Conservation (phyloP, 2,797 vertebrate species). For the Xerus rutilus region DNA sequence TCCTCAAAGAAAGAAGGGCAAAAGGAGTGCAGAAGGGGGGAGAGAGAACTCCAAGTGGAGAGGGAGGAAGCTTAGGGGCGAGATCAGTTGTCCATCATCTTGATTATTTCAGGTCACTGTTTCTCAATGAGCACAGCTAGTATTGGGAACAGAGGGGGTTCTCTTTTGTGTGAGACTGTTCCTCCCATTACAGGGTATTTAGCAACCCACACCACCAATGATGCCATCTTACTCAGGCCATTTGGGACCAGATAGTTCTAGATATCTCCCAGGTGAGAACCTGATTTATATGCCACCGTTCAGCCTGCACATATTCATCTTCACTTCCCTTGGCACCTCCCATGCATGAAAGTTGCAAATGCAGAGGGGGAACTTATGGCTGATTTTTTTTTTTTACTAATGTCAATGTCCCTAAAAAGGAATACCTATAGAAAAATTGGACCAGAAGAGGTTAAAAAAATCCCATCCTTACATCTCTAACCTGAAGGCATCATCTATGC, state of each 20-base stretch:
- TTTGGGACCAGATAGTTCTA: neutral
- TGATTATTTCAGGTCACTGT: neutral
- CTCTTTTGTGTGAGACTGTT: neutral
- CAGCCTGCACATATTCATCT: too few species aligned
- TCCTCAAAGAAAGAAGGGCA: neutral
- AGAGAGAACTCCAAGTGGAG: too few species aligned
- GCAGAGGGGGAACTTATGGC: neutral
- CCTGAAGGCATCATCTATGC: too few species aligned
- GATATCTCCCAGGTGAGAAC: neutral
- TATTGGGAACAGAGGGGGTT: neutral
- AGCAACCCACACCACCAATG: neutral
- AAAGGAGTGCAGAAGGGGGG: neutral
- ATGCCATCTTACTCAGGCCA: neutral
- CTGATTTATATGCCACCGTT: neutral
- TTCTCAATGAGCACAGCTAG: neutral
- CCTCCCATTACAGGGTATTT: neutral
- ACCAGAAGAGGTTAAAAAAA: neutral
- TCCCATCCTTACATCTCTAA: rapidly evolving
- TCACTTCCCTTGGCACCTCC: rapidly evolving
- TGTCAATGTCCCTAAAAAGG: neutral
- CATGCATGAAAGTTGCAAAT: neutral
- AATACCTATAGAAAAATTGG: neutral
- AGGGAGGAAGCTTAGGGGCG: neutral
- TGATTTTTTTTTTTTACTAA: neutral
- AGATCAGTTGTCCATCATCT: neutral